Base-by-base conservation (phyloP, 2,113 vertebrate species). In the Saguinus midas region DNA sequence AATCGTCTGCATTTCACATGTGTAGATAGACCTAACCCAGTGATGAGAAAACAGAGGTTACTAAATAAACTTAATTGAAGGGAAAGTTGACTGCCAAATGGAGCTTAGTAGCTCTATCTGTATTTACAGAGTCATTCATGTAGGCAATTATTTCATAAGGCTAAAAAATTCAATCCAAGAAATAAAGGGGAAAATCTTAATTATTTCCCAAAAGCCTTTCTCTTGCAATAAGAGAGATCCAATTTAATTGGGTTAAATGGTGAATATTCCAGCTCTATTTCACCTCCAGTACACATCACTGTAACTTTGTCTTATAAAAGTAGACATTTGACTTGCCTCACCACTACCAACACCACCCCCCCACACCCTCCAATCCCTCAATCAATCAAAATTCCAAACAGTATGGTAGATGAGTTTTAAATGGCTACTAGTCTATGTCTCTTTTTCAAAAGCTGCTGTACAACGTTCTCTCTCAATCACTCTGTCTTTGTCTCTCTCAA, bases 1-100 rank as follows among this genome's bases (percentile, higher is more conserved):
- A 95, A 96, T 70, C 72, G 66, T 96, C 66, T 96, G 45, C 55
- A 94, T 92, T 92, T 58, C 52, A 78, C 32, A 1, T 64, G n/a
- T 57, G 17, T 92, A 61, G 50, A 91, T 45, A 93, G 76, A 79
- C 14, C 45, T 78, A 73, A 86, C 18, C 21, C n/a, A 92, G 27
- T n/a, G 48, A 3, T 75, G 48, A 96, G 37, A 92, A 88, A 87
- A 48, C 40, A 75, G n/a, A 72, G 25, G 5, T 43, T 73, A 72
- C 43, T 57, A 91, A 92, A 58, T 75, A 48, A 94, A 90, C 23
- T 70, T 78, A 3, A 37, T 9, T 25, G 14, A 96, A 57, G 32
- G 76, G 20, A 73, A 95, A 78, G 29, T 1, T 91, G 52, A 57
- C 32, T 45, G 40, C 17, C 48, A 57, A 68, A 10, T 43, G 37